Evolutionary conservation across 2,888 invertebrate genomes (phyloP), one percentile per base, ranked within the genome.

Genomic region (Coronaproctus castanopsis): DNA sequence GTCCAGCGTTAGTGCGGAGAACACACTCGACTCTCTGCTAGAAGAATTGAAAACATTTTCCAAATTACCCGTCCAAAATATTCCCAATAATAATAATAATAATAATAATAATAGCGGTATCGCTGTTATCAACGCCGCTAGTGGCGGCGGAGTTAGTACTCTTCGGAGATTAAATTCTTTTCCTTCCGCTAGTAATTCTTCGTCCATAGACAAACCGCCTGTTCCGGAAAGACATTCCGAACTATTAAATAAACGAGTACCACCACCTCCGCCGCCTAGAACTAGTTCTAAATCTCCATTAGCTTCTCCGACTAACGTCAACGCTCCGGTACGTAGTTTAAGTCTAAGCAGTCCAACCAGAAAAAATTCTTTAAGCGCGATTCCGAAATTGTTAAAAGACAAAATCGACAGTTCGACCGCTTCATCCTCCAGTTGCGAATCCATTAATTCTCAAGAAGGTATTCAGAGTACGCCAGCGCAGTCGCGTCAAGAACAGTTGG

Each of bases 21-120:
- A 90, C 85, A 88, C 90, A 82, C 88, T 91, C 85, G 91, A 91
- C 83, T 88, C 88, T 82, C 75, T 91, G 84, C 76, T 91, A 86
- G 89, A 89, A 73, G 90, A 91, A 74, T 78, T 90, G 65, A 88
- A 90, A 74, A 89, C 89, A 36, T 89, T 89, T 73, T 83, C 88
- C 59, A 59, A 48, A 21, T 59, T 65, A 10, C 54, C 65, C 66
- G 54, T 68, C 69, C 23, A 65, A n/a, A n/a, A n/a, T n/a, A n/a
- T n/a, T n/a, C n/a, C n/a, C n/a, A n/a, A n/a, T n/a, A n/a, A n/a
- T n/a, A n/a, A n/a, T n/a, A n/a, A n/a, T n/a, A n/a, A n/a, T 65
- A 57, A 66, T 69, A 36, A 58, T 64, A 24, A 48, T 66, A 58
- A 56, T 59, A 59, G n/a, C 62, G n/a, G n/a, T n/a, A n/a, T n/a